Conservation (phyloP, 1,140 invertebrate species). For the Drosophila miranda region DNA sequence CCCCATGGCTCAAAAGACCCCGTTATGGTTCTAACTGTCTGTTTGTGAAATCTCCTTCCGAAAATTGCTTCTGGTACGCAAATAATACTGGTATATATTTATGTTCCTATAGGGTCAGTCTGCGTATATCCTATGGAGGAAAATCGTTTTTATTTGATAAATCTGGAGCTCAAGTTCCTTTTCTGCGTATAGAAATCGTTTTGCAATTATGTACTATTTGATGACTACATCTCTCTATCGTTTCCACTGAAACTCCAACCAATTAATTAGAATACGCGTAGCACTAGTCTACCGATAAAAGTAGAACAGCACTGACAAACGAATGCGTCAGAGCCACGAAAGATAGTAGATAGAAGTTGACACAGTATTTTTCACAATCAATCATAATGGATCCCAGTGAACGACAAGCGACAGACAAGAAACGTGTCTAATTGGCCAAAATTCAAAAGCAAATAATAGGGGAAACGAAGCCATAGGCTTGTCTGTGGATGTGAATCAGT, state of each 20-base stretch:
- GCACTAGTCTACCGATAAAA: conserved; percentile 11
- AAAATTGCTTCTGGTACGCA: too few species aligned
- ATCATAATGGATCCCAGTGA: conserved; percentile 25
- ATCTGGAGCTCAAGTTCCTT: too few species aligned
- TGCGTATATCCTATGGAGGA: too few species aligned
- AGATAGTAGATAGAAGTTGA: conserved; percentile 14
- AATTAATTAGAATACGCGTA: conserved; percentile 42
- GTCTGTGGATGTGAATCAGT: conserved; percentile 43
- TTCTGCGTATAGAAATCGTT: too few species aligned
- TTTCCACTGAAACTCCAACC: conserved; percentile 9
- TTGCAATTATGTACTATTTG: too few species aligned
- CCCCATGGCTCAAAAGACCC: too few species aligned
- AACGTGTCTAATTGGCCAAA: conserved; percentile 64
- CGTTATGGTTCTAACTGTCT: too few species aligned
- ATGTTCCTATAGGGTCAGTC: too few species aligned
- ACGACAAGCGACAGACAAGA: conserved; percentile 35
- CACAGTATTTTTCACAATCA: conserved; percentile 18
- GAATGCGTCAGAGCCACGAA: conserved; percentile 25
- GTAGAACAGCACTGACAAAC: conserved; percentile 15
- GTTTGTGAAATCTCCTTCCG: too few species aligned
- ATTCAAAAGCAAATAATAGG: conserved; percentile 25
- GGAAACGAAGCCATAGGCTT: conserved; percentile 29
- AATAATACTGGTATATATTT: too few species aligned
- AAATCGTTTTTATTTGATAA: too few species aligned
- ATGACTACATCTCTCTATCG: too few species aligned